These are phyloP conservation scores for Enteromius mattozi DNA, from an alignment of 2,797 vertebrate genomes.

Conservation along the genomic window DNA sequence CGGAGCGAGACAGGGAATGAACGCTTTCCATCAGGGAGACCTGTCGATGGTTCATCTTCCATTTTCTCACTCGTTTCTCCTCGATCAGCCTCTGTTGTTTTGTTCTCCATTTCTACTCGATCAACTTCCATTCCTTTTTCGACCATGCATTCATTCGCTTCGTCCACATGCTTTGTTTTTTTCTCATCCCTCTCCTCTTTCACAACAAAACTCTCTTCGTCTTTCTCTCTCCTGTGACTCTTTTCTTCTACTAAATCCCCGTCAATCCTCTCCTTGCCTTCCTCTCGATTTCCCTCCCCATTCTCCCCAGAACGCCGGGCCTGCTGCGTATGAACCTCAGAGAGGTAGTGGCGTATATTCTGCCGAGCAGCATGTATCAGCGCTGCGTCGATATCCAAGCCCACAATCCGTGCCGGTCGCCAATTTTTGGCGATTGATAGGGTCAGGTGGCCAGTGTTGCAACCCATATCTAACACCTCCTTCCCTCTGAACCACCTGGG, in stretches of 20 bases:
- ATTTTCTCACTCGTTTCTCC: conserved; percentile 7
- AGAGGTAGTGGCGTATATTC: conserved; percentile 92
- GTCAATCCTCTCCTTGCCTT: neutral
- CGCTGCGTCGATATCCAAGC: conserved; percentile 86
- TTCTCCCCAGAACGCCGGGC: conserved; percentile 65
- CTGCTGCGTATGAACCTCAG: conserved; percentile 79
- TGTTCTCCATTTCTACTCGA: neutral
- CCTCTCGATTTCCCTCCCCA: conserved; percentile 48
- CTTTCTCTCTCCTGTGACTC: conserved; percentile 58
- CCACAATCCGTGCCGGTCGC: conserved; percentile 83
- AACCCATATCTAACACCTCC: conserved; percentile 89
- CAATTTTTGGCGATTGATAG: conserved; percentile 88
- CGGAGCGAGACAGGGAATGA: conserved; percentile 84
- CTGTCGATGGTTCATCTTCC: conserved; percentile 19
- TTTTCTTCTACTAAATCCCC: neutral
- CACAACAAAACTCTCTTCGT: conserved; percentile 46
- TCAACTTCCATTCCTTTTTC: neutral
- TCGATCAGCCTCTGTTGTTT: neutral
- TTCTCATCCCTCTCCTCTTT: conserved; percentile 61
- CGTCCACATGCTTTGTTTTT: conserved; percentile 47
- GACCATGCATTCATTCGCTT: neutral
- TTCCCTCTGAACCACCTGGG: conserved; percentile 90
- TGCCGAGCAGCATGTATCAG: conserved; percentile 88
- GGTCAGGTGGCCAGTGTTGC: conserved; percentile 92
- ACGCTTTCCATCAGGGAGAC: conserved; percentile 57